Evolutionary conservation across 2,113 vertebrate species (phyloP).

Genomic region (Pithys albifrons): DNA sequence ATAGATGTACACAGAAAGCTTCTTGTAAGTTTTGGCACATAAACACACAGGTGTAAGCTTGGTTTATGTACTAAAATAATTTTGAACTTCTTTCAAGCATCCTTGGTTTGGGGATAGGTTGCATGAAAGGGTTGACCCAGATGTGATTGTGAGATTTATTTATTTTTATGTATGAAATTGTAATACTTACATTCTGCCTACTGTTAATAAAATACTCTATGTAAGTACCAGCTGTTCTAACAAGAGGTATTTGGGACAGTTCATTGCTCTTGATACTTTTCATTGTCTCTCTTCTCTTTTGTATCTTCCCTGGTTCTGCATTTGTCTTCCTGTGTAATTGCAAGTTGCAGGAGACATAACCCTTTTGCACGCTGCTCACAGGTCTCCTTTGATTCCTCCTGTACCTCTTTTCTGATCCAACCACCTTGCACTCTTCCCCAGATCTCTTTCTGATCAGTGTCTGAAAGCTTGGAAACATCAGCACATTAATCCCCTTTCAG

Average conservation of each 20-base stretch:
- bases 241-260: neutral
- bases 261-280: neutral
- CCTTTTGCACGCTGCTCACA: neutral
- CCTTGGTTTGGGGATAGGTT: too few relatives aligned
- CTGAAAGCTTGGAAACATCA: slow-evolving; percentile 42
- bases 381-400: slow-evolving; percentile 1
- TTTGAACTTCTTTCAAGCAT: neutral
- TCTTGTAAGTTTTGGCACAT: neutral
- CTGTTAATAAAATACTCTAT: neutral
- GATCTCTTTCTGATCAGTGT: neutral
- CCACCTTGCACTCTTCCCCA: neutral
- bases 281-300: slow-evolving; percentile 12
- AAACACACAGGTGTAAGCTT: neutral
- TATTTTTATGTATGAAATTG: neutral
- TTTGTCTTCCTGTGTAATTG: neutral
- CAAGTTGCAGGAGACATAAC: neutral
- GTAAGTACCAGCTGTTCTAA: neutral
- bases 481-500: slow-evolving; percentile 42
- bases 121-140: neutral
- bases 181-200: neutral
- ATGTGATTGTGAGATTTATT: neutral
- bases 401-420: neutral
- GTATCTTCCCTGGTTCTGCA: neutral
- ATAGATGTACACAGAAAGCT: neutral
- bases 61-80: neutral